A percentile compares a stretch with the other conserved stretches of the same genome.
These are phyloP conservation scores for Stenodera caucasica DNA, from an alignment of 2,888 invertebrate genomes.

Conservation along the genomic window DNA sequence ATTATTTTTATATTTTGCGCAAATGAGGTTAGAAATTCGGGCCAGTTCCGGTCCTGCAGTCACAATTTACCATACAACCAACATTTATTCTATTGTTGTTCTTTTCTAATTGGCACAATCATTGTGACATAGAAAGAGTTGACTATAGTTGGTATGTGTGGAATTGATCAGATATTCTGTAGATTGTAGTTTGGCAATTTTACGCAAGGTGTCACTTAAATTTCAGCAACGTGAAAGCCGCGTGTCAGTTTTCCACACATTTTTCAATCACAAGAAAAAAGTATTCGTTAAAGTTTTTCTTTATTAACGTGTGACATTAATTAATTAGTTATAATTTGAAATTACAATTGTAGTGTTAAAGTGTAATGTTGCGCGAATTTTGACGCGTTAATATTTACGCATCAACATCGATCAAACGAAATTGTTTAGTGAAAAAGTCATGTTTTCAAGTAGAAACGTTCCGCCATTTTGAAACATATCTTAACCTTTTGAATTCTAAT, in stretches of 20 bases:
- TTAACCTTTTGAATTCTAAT: conserved; percentile 57
- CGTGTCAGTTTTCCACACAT: conserved; percentile 53
- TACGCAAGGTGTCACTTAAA: conserved; percentile 49
- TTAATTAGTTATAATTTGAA: conserved; percentile 25
- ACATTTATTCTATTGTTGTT: not conserved
- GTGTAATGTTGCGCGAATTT: not conserved
- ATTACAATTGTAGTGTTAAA: not conserved
- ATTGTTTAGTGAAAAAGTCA: conserved; percentile 41
- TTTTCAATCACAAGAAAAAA: conserved; percentile 39
- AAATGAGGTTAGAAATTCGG: not conserved
- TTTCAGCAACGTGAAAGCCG: conserved; percentile 55
- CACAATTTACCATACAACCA: not conserved
- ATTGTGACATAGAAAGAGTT: not conserved
- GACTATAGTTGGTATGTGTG: conserved; percentile 11
- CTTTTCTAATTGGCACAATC: not conserved
- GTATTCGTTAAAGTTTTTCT: conserved; percentile 46
- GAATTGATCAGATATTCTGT: not conserved
- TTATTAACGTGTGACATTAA: conserved; percentile 52
- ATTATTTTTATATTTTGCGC: not conserved
- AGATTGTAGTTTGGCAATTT: conserved; percentile 40
- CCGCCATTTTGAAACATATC: conserved; percentile 57
- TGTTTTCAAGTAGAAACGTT: conserved; percentile 55
- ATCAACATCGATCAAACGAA: not conserved
- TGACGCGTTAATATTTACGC: conserved; percentile 2
- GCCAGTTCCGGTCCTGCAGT: not conserved